Percentiles rank a stretch among this genome's conserved stretches.
These are phyloP conservation scores for Knipowitschia caucasica DNA, from an alignment of 2,797 vertebrate genomes.

Conservation along the genomic window DNA sequence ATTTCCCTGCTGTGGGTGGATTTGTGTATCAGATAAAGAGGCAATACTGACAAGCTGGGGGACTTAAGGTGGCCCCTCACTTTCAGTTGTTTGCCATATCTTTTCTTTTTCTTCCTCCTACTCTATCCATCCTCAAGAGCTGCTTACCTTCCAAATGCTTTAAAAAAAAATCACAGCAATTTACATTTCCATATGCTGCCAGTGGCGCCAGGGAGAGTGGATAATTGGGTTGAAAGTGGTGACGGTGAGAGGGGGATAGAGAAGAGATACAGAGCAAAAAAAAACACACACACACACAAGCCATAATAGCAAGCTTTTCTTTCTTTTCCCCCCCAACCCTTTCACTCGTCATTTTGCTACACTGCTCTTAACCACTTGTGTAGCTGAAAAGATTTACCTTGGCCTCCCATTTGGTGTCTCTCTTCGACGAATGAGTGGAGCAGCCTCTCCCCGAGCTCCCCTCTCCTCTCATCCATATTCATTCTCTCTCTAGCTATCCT, in stretches of 20 bases:
- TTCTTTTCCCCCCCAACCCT: constrained; percentile 32
- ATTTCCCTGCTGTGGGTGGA: constrained; percentile 41
- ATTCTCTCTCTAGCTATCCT: constrained; percentile 36
- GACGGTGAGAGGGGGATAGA: constrained; percentile 74
- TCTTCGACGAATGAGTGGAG: constrained; percentile 55
- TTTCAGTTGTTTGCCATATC: constrained; percentile 63
- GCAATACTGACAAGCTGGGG: constrained; percentile 55
- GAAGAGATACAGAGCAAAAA: constrained; percentile 69
- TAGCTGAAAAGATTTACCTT: constrained; percentile 82
- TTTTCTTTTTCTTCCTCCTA: constrained; percentile 58
- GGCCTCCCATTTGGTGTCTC: constrained; percentile 70
- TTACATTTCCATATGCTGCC: constrained; percentile 83
- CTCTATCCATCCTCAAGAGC: constrained; percentile 65
- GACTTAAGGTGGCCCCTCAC: constrained; percentile 51
- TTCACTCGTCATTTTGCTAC: constrained; percentile 76
- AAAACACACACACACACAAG: constrained; percentile 59
- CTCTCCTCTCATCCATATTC: constrained; percentile 70
- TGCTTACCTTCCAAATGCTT: constrained; percentile 72
- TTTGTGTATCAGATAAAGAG: constrained; percentile 51
- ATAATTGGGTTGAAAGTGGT: constrained; percentile 83
- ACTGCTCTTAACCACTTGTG: constrained; percentile 82
- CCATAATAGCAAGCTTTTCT: constrained; percentile 73
- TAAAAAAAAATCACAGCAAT: constrained; percentile 67
- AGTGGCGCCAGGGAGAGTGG: constrained; percentile 79
- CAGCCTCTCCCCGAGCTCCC: constrained; percentile 57